phyloP scores from a whole-genome alignment of 2,888 invertebrate genomes.

The Vannuccia rotundouncinata region DNA sequence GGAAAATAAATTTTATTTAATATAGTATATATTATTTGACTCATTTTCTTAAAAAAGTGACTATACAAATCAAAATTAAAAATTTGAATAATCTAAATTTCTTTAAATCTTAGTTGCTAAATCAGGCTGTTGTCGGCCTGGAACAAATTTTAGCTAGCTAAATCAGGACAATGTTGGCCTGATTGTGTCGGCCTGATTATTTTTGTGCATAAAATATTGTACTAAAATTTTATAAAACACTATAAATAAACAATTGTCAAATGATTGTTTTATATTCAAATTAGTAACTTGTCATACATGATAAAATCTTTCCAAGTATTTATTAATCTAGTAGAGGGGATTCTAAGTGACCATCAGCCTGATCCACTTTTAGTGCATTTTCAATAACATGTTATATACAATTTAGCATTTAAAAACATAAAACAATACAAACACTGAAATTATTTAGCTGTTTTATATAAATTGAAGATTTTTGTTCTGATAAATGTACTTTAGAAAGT shows the following conservation, averaged over 20 bases:
- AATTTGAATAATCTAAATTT: not conserved
- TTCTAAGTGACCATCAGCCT: conserved; percentile 17
- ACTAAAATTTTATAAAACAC: conserved; percentile 3
- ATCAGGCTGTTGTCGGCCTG: conserved; percentile 5
- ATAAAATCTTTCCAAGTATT: conserved; percentile 16
- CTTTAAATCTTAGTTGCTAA: not conserved
- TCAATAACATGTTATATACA: conserved; percentile 19
- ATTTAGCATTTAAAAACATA: not conserved
- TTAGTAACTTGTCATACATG: conserved; percentile 24
- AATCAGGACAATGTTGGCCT: conserved; percentile 1
- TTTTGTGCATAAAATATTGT: conserved; percentile 14
- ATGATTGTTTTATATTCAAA: conserved; percentile 6
- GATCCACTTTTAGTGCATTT: conserved; percentile 9
- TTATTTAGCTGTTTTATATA: conserved; percentile 4
- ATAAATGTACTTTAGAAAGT: conserved; percentile 4
- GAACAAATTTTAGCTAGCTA: conserved; percentile 19
- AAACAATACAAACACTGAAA: not conserved
- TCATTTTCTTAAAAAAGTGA: too few species aligned
- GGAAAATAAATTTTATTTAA: too few species aligned
- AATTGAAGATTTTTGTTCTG: conserved; percentile 17
- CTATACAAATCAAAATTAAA: not conserved
- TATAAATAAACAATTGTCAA: conserved; percentile 1
- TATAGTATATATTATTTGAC: too few species aligned
- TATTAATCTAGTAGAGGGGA: not conserved
- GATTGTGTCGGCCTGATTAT: conserved; percentile 19